Percentiles rank a stretch among this genome's conserved stretches.
Evolutionary conservation across 1,140 invertebrate genomes (phyloP).

Genomic region (Micrasema longulum): DNA sequence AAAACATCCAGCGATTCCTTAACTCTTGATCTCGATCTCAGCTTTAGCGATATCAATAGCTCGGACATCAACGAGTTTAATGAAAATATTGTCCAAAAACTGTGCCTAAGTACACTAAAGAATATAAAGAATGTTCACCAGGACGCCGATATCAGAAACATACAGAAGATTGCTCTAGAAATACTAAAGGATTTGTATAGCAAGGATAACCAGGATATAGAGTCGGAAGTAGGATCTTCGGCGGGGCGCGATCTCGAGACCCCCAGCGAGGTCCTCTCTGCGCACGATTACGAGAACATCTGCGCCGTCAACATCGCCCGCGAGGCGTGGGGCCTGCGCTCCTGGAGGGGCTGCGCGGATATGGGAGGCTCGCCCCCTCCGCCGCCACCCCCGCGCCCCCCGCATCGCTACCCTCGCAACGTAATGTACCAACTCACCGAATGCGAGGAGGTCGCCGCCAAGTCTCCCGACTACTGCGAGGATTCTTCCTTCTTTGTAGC

Average conservation of each 20-base stretch:
- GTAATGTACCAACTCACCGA: conserved; percentile 65
- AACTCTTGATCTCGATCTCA: conserved; percentile 67
- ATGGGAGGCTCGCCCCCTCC: conserved; percentile 72
- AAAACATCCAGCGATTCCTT: conserved; percentile 67
- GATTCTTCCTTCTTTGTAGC: conserved; percentile 67
- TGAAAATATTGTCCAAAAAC: conserved; percentile 68
- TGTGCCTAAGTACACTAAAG: conserved; percentile 66
- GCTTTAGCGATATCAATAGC: conserved; percentile 68
- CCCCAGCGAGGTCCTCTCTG: conserved; percentile 71
- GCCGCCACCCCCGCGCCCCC: conserved; percentile 61
- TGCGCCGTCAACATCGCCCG: conserved; percentile 75
- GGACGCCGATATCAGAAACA: conserved; percentile 67
- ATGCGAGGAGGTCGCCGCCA: conserved; percentile 58
- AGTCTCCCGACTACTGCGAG: conserved; percentile 47
- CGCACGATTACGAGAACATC: conserved; percentile 78
- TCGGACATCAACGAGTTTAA: conserved; percentile 68
- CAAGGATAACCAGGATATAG: conserved; percentile 54
- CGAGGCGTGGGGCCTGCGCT: conserved; percentile 75
- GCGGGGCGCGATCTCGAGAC: conserved; percentile 65
- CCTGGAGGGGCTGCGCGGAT: conserved; percentile 75
- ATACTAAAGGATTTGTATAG: conserved; percentile 68
- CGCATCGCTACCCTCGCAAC: conserved; percentile 68
- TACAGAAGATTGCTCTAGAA: conserved; percentile 67
- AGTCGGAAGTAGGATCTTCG: conserved; percentile 51
- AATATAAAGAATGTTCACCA: conserved; percentile 68